Conservation (phyloP, 2,113 vertebrate species). For the Tachysurus vachellii region DNA sequence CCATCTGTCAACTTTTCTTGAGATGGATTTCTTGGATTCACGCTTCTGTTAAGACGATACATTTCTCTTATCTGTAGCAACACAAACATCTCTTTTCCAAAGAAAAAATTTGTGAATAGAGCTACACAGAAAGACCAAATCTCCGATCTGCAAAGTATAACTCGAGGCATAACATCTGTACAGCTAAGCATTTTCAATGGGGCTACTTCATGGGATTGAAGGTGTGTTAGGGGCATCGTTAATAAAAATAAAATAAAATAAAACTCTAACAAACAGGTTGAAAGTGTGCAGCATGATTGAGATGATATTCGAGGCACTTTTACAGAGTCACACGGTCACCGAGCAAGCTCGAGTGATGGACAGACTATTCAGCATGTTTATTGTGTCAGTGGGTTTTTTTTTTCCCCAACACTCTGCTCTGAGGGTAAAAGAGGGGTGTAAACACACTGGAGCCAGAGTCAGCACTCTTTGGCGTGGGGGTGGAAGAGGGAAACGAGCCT, state of each 20-base stretch:
- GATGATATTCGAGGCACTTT: conserved; percentile 1
- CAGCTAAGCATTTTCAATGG: background rate
- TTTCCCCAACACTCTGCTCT: background rate
- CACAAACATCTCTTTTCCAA: background rate
- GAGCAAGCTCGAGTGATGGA: conserved; percentile 31
- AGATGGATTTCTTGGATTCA: background rate
- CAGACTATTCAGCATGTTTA: conserved; percentile 76
- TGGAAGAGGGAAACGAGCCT: conserved; percentile 50
- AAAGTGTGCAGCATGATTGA: background rate
- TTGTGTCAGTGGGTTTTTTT: conserved; percentile 60
- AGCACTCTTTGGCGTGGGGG: conserved; percentile 66
- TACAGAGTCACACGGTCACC: background rate
- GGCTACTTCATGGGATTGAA: background rate
- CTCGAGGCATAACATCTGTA: background rate
- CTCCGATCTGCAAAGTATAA: background rate
- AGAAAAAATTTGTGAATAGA: background rate
- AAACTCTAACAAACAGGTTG: background rate
- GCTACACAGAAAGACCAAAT: background rate
- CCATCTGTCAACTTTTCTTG: background rate
- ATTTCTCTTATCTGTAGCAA: background rate
- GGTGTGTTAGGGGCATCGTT: background rate
- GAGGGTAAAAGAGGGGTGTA: conserved; percentile 64
- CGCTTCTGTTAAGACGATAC: background rate
- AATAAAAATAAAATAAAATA: no score
- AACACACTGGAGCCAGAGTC: conserved; percentile 76